Conservation (phyloP, 2,888 invertebrate species). For the Rhagium mordax region DNA sequence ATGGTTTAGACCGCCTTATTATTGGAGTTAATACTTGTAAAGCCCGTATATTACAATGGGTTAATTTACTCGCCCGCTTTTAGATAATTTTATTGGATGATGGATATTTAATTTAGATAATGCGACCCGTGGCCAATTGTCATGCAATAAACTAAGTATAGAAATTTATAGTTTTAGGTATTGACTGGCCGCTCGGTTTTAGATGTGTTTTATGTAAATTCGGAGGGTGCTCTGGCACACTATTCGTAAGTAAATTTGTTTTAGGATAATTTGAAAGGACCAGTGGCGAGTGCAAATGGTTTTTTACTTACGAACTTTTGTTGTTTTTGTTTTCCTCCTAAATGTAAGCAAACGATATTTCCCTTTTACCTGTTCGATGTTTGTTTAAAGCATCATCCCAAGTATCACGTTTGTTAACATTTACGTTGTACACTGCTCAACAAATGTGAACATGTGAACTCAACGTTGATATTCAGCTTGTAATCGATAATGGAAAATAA, state of each 20-base stretch:
- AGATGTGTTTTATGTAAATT: constrained; percentile 56
- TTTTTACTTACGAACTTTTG: constrained; percentile 55
- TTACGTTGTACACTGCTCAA: too few species aligned
- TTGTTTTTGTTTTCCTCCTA: constrained; percentile 52
- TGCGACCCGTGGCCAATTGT: constrained; percentile 42
- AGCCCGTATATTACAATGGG: neutral
- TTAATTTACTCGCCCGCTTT: constrained; percentile 14
- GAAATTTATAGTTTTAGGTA: constrained; percentile 52
- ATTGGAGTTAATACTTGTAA: neutral
- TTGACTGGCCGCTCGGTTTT: constrained; percentile 45
- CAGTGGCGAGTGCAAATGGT: constrained; percentile 57
- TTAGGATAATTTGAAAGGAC: constrained; percentile 58
- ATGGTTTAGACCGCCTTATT: neutral
- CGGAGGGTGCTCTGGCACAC: constrained; percentile 48
- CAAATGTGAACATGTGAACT: too few species aligned
- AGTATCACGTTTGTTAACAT: too few species aligned
- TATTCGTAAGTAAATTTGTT: constrained; percentile 57
- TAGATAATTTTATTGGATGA: constrained; percentile 38
- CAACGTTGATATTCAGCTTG: too few species aligned
- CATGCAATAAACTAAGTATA: constrained; percentile 39
- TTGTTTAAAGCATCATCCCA: constrained; percentile 39
- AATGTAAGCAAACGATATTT: constrained; percentile 45
- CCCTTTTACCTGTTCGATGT: constrained; percentile 46
- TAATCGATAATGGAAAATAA: too few species aligned
- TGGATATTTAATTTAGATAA: constrained; percentile 49